A percentile compares a stretch with the other conserved stretches of the same genome.
phyloP scores from a whole-genome alignment of 1,140 invertebrate species.

The Atta cephalotes region DNA sequence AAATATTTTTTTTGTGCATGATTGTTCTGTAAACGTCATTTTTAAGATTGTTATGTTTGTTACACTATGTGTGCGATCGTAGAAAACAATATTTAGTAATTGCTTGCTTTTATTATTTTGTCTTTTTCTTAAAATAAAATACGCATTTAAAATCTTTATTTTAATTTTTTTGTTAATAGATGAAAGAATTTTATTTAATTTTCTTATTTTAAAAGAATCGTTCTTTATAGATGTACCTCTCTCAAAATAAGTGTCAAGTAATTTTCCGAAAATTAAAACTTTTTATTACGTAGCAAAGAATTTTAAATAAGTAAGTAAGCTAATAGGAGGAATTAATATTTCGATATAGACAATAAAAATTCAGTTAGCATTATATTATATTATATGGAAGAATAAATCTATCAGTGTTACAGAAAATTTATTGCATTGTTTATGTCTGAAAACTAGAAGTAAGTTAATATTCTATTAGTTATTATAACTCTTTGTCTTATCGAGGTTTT shows the following conservation, averaged over 20 bases:
- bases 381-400: too few relatives aligned
- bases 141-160: not conserved
- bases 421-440: too few relatives aligned
- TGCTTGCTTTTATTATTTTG: not conserved
- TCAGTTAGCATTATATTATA: too few relatives aligned
- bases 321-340: too few relatives aligned
- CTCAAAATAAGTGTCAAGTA: not conserved
- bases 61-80: not conserved
- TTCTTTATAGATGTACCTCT: not conserved
- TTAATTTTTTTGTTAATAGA: not conserved
- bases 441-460: too few relatives aligned
- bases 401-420: too few relatives aligned
- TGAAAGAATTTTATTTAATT: not conserved
- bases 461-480: too few relatives aligned
- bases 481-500: too few relatives aligned
- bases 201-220: not conserved
- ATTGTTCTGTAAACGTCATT: not conserved
- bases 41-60: not conserved
- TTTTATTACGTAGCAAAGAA: not conserved
- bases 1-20: not conserved
- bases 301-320: too few relatives aligned
- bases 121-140: not conserved
- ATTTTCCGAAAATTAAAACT: not conserved
- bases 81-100: not conserved
- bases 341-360: too few relatives aligned